Base-by-base conservation (phyloP, 2,113 vertebrate genomes). In the Taxidea taxus region DNA sequence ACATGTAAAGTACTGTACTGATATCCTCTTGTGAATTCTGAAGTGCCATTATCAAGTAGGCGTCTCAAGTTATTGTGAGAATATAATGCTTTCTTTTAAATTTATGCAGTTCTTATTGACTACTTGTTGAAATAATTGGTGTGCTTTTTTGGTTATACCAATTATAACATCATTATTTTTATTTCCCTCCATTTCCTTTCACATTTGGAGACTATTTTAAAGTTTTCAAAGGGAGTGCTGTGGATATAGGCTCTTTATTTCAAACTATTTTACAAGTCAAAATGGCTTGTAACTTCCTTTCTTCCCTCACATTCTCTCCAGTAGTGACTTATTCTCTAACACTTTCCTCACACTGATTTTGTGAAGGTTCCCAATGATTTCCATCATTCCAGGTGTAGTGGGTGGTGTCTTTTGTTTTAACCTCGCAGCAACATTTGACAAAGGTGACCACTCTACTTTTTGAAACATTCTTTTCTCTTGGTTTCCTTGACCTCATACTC, bases 171-270 rank as follows among this genome's bases (percentile, higher is more conserved):
- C 74, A 90, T 44, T 68, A 56, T 68, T 90, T 86, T 89, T 44
- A 93, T 97, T 96, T 80, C 90, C 72, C 21, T 96, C 91, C 27
- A 47, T 77, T 77, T 77, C 15, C 42, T 77, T 77, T 47, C 14
- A 77, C 15, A 47, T 77, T 77, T 77, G 42, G 74, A 77, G 42
- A 47, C 74, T 31, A 68, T 66, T 34, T 66, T 15, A 42, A 96
- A 83, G 60, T 37, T 75, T 81, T 54, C 66, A 82, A 85, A 96
- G 70, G 49, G 64, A 77, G 21, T 13, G 3, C 13, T 72, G 62
- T 29, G 8, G n/a, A 80, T 37, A 44, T 0, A 44, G 2, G 64
- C 34, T 75, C 86, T 92, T 95, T 80, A 94, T 74, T 87, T 89
- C 64, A 81, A 70, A 82, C 56, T 68, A 77, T 70, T 93, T 95